Evolutionary conservation across 2,888 invertebrate species (phyloP).

Genomic region (Acanthosepion lycidas): DNA sequence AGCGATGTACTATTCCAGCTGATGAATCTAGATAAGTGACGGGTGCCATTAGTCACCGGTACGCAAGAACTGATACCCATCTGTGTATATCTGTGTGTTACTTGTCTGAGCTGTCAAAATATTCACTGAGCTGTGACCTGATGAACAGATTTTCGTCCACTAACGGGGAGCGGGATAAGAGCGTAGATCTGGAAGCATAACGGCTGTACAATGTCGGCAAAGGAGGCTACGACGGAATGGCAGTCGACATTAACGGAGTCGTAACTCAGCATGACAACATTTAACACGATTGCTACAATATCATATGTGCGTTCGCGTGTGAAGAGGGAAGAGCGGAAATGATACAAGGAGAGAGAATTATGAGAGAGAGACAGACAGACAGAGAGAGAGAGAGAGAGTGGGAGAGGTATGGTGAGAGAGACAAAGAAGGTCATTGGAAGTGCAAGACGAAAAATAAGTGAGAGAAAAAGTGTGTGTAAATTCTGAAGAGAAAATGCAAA

Average conservation of each 20-base stretch:
- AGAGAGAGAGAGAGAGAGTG: neutral
- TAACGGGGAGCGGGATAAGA: neutral
- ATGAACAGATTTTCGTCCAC: neutral
- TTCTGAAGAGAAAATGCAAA: too few species aligned
- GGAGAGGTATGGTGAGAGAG: neutral
- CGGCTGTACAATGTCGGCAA: neutral
- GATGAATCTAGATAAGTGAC: neutral
- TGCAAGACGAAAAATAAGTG: neutral
- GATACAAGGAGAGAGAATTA: neutral
- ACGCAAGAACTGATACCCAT: neutral
- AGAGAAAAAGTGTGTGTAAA: neutral
- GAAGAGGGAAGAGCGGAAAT: neutral
- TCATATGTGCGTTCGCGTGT: neutral
- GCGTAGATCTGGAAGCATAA: neutral
- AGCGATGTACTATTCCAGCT: neutral
- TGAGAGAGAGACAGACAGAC: too few species aligned
- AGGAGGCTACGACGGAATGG: neutral
- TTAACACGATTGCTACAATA: neutral
- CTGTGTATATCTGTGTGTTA: neutral
- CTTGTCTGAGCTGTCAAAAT: neutral
- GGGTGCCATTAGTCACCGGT: neutral
- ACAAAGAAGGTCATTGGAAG: neutral
- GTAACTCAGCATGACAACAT: neutral
- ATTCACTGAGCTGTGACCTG: neutral
- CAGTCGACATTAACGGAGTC: neutral